Percentiles rank a stretch among this genome's conserved stretches.
Evolutionary conservation across 2,888 invertebrate species (phyloP).

Genomic region (Polymixis flavicincta): DNA sequence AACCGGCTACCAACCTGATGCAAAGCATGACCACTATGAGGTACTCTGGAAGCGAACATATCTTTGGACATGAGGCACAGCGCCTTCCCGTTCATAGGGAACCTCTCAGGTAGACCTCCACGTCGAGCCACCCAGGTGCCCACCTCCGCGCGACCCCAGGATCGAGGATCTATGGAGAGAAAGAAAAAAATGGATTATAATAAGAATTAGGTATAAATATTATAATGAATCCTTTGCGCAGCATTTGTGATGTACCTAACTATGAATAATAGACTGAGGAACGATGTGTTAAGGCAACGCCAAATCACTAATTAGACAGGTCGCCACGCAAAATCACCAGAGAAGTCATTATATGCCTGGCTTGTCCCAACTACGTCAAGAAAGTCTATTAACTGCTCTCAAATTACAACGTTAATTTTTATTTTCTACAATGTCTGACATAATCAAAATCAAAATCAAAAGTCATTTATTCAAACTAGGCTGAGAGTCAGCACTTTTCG

Average conservation of each 20-base stretch:
- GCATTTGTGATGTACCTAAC: neutral
- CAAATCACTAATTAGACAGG: too few relatives aligned
- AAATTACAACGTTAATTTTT: too few relatives aligned
- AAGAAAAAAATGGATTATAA: neutral
- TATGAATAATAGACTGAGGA: neutral
- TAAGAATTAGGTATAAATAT: too few relatives aligned
- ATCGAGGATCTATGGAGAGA: constrained; percentile 92
- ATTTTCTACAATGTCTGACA: too few relatives aligned
- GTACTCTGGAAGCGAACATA: constrained; percentile 94
- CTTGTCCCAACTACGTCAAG: too few relatives aligned
- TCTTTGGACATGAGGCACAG: constrained; percentile 94
- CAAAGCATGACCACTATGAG: constrained; percentile 92
- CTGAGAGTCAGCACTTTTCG: too few relatives aligned
- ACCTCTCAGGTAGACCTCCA: constrained; percentile 91
- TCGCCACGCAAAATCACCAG: too few relatives aligned
- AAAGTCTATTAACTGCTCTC: too few relatives aligned
- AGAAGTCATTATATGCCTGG: too few relatives aligned
- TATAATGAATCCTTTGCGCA: neutral
- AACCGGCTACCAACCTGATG: constrained; percentile 88
- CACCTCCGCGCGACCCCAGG: constrained; percentile 93
- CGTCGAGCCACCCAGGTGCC: constrained; percentile 92
- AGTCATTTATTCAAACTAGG: too few relatives aligned
- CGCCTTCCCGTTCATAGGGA: constrained; percentile 95
- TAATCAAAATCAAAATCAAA: too few relatives aligned
- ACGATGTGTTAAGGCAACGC: neutral